A percentile compares a stretch with the other conserved stretches of the same genome.
phyloP scores from a whole-genome alignment of 2,797 vertebrate species.

The Sebastes diploproa region DNA sequence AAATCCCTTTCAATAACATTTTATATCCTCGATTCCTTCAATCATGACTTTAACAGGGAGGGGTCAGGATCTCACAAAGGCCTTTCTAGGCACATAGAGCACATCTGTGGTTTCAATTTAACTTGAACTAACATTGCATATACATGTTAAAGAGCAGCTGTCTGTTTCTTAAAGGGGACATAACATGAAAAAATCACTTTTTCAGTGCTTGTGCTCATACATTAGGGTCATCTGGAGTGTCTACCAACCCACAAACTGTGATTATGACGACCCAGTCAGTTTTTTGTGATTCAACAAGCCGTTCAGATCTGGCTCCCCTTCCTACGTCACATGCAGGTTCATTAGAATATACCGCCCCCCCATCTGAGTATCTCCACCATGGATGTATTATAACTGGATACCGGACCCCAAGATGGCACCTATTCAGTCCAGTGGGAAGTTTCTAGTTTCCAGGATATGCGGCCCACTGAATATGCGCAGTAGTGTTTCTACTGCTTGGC shows the following conservation, averaged over 20 bases:
- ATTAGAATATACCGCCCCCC: too few species aligned
- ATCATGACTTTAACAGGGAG: background rate
- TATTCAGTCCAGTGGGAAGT: too few species aligned
- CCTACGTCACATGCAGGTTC: too few species aligned
- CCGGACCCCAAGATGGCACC: too few species aligned
- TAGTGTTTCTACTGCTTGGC: too few species aligned
- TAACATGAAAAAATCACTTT: background rate
- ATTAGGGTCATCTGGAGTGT: background rate
- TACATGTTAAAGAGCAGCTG: background rate
- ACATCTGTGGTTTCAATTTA: background rate
- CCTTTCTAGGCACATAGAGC: background rate
- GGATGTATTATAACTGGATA: too few species aligned
- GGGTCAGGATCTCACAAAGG: background rate
- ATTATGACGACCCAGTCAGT: background rate
- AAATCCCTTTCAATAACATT: conserved; percentile 25
- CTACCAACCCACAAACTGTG: background rate
- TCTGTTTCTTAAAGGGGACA: background rate
- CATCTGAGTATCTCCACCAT: too few species aligned
- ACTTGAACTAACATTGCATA: background rate
- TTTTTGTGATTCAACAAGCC: background rate
- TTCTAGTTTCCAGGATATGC: too few species aligned
- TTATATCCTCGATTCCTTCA: conserved; percentile 4
- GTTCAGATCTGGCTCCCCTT: too few species aligned
- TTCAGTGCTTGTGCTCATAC: background rate
- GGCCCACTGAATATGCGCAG: too few species aligned